Percentiles rank a stretch among this genome's conserved stretches.
These are phyloP conservation scores for Girardinus metallicus DNA, from an alignment of 2,797 vertebrate species.

Conservation along the genomic window DNA sequence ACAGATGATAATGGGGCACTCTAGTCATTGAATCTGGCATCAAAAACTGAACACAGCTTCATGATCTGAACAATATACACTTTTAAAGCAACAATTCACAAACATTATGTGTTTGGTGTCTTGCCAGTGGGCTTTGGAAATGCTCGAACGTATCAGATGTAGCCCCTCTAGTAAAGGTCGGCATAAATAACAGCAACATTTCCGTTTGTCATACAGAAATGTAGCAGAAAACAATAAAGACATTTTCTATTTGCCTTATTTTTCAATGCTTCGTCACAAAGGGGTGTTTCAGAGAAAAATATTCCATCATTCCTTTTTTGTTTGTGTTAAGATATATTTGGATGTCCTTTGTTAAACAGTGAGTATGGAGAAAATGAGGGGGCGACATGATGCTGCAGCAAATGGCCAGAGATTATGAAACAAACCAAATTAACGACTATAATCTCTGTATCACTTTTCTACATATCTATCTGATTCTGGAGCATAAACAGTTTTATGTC, in stretches of 20 bases:
- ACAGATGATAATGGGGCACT: slow-evolving; percentile 57
- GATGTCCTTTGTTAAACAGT: neutral
- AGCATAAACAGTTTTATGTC: neutral
- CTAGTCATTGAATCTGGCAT: slow-evolving; percentile 56
- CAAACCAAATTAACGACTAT: neutral
- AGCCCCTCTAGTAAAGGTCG: slow-evolving; percentile 57
- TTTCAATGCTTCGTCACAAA: neutral
- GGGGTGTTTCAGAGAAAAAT: neutral
- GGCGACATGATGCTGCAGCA: neutral
- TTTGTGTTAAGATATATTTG: neutral
- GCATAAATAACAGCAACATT: slow-evolving; percentile 68
- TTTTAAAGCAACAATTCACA: slow-evolving; percentile 67
- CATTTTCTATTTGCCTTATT: neutral
- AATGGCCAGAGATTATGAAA: neutral
- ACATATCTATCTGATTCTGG: neutral
- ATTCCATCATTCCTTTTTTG: neutral
- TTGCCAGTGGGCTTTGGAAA: slow-evolving; percentile 65
- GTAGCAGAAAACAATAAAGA: slow-evolving; percentile 33
- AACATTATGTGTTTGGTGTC: slow-evolving; percentile 70
- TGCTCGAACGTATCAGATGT: slow-evolving; percentile 68
- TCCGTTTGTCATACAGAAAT: slow-evolving; percentile 52
- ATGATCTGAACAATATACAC: slow-evolving; percentile 67
- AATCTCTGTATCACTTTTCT: neutral
- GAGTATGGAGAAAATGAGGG: neutral
- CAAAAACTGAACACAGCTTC: slow-evolving; percentile 49